Base-by-base conservation (phyloP, 1,140 invertebrate species). In the Papilio polyxenes region DNA sequence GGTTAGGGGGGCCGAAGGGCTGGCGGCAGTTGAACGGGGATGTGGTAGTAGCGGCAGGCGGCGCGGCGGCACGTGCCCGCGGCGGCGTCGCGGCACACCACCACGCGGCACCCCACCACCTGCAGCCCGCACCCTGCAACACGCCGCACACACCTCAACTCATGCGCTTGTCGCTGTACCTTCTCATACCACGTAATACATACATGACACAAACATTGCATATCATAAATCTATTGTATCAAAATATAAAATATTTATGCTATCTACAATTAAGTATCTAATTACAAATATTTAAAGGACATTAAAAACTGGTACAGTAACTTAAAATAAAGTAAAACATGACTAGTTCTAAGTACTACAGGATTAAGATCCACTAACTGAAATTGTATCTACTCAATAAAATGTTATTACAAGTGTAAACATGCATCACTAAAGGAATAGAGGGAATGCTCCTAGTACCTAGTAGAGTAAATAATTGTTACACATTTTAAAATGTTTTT, bases 41-140 rank as follows among this genome's bases (percentile, higher is more conserved):
- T 98, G 96, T 98, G 97, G 96, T 98, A 98, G 96, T 98, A 98
- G 97, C 98, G 98, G 97, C 98, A 98, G 95, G 97, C 96, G 93
- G 97, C 97, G 93, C 98, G 97, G 89, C 96, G 96, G 95, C 98
- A 98, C 94, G 97, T 97, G 91, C 98, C 98, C 93, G 98, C 98
- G 90, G 97, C 98, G 94, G 97, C 97, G 96, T 98, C 98, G 93
- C 98, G 97, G 95, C 98, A 99, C 89, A 98, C 98, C 93, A 98
- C 98, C 95, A 98, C 98, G 95, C 97, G 97, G 94, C 98, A 97
- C 95, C 98, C 98, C 95, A 97, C 97, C 95, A 98, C 97, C 96
- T 98, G 98, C 96, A 98, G 97, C 94, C 96, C 96, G 95, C 98
- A 97, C 96, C 98, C 98, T 98, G 95, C 13, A 94, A 94, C 81